Evolutionary conservation across 2,888 invertebrate genomes (phyloP).

Genomic region (Leptarthrus brevirostris): DNA sequence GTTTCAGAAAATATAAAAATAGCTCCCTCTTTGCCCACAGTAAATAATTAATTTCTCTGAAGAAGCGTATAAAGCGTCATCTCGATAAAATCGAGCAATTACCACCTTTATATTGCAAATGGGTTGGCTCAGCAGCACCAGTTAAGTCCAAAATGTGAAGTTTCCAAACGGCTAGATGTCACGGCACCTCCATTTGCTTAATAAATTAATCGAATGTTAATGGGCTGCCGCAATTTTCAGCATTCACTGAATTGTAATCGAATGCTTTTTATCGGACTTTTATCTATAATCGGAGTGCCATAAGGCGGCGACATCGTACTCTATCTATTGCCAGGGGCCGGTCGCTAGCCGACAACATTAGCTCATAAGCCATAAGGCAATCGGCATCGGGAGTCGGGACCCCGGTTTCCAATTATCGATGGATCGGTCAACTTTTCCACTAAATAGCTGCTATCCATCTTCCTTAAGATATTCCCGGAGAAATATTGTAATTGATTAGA

Average conservation of each 20-base stretch:
- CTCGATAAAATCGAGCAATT: constrained; percentile 18
- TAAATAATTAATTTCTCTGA: background rate
- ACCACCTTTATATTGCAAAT: constrained; percentile 25
- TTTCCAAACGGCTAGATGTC: constrained; percentile 25
- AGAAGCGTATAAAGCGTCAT: background rate
- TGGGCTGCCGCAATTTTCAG: constrained; percentile 46
- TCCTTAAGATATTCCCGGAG: constrained; percentile 42
- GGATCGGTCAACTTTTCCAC: constrained; percentile 30
- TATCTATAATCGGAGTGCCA: constrained; percentile 43
- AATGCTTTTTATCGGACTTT: constrained; percentile 34
- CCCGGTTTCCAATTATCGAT: constrained; percentile 28
- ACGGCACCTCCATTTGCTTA: constrained; percentile 44
- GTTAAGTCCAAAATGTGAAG: background rate
- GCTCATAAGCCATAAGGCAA: background rate
- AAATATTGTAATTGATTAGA: constrained; percentile 46
- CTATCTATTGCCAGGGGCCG: background rate
- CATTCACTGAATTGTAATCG: constrained; percentile 40
- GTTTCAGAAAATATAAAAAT: too few species aligned
- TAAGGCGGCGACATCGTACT: constrained; percentile 29
- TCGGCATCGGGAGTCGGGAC: background rate
- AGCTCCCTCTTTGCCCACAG: too few species aligned
- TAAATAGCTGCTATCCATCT: constrained; percentile 30
- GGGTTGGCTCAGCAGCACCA: background rate
- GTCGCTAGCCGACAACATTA: background rate
- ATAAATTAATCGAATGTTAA: constrained; percentile 48